A percentile compares a stretch with the other conserved stretches of the same genome.
Evolutionary conservation across 2,113 vertebrate genomes (phyloP).

Genomic region (Coregonus clupeaformis): DNA sequence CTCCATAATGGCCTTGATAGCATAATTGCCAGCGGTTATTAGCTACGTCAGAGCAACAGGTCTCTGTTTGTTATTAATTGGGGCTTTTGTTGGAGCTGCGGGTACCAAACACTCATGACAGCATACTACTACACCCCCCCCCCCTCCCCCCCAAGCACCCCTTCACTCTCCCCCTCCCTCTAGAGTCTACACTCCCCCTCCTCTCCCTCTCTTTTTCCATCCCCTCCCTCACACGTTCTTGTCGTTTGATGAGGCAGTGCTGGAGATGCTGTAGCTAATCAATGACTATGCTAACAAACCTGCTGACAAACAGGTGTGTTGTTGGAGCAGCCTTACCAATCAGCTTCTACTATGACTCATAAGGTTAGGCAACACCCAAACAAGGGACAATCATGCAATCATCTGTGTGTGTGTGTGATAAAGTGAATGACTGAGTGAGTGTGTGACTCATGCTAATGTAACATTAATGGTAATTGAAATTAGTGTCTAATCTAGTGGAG

Average conservation of each 20-base stretch:
- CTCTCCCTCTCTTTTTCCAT: background rate
- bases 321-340: background rate
- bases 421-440: background rate
- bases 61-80: slow-evolving; percentile 23
- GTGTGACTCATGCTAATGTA: background rate
- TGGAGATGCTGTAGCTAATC: background rate
- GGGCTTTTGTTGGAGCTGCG: slow-evolving; percentile 29
- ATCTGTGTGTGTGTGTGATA: background rate
- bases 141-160: background rate
- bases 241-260: background rate
- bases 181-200: background rate
- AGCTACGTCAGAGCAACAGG: slow-evolving; percentile 8
- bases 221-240: background rate
- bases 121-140: background rate
- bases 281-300: background rate
- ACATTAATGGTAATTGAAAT: background rate
- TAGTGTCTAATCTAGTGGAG: background rate
- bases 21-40: slow-evolving; percentile 31
- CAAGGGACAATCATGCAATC: no score
- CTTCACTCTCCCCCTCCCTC: background rate
- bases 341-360: background rate
- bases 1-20: slow-evolving; percentile 32
- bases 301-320: background rate
- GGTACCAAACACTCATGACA: slow-evolving; percentile 2
- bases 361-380: no score